Conservation (phyloP, 2,888 invertebrate genomes). For the Leptinotarsa tumamoca region DNA sequence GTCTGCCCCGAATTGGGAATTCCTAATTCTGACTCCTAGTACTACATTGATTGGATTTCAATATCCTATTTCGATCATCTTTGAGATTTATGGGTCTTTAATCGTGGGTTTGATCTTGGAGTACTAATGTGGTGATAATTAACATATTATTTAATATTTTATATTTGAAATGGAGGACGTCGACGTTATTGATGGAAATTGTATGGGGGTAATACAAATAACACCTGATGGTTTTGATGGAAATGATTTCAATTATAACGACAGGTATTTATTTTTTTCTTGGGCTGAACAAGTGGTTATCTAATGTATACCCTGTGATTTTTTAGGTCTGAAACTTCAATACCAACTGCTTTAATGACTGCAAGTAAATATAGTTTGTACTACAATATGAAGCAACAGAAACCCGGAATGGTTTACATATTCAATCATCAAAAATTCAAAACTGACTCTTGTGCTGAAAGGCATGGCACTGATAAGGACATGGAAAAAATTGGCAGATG, state of each 20-base stretch:
- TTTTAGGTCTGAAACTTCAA: neutral
- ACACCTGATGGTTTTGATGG: neutral
- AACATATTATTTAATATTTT: neutral
- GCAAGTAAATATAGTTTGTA: constrained; percentile 76
- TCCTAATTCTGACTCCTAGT: no score
- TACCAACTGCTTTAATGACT: constrained; percentile 69
- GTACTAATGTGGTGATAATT: no score
- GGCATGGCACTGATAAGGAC: constrained; percentile 89
- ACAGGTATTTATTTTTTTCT: neutral
- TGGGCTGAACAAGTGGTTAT: neutral
- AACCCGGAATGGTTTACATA: constrained; percentile 85
- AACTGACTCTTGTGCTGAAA: constrained; percentile 70
- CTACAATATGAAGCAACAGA: constrained; percentile 87
- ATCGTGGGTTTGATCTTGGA: neutral
- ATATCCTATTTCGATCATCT: no score
- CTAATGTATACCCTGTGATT: neutral
- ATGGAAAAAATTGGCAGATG: constrained; percentile 77
- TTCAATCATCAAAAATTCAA: constrained; percentile 90
- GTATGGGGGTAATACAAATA: neutral
- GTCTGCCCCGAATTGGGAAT: no score
- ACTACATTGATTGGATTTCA: no score
- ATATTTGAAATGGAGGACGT: neutral
- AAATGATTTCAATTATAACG: neutral
- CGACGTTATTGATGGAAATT: constrained; percentile 18
- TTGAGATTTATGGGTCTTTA: no score